These are phyloP conservation scores for Cremastinae sp. DNA, from an alignment of 2,888 invertebrate genomes.

Conservation along the genomic window DNA sequence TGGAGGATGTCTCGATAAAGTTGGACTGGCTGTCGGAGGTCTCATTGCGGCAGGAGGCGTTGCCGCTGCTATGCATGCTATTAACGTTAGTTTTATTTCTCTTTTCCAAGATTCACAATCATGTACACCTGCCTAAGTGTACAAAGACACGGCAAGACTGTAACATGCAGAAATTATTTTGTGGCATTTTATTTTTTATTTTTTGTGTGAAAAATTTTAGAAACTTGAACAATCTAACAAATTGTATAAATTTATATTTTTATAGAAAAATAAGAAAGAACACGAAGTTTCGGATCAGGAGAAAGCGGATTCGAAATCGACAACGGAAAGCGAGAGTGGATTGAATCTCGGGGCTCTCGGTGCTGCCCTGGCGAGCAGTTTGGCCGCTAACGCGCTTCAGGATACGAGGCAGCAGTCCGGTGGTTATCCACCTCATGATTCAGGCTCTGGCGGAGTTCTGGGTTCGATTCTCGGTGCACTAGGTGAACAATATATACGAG, in stretches of 20 bases:
- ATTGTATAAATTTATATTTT: too few relatives aligned
- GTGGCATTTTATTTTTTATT: background rate
- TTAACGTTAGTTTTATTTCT: conserved; percentile 68
- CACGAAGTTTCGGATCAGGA: conserved; percentile 69
- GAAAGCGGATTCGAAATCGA: conserved; percentile 71
- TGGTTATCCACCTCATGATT: conserved; percentile 73
- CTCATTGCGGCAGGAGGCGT: conserved; percentile 77
- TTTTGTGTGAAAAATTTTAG: background rate
- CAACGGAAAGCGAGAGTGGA: conserved; percentile 72
- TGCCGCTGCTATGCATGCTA: conserved; percentile 76
- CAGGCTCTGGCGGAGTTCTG: conserved; percentile 70
- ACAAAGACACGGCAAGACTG: too few relatives aligned
- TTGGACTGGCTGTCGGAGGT: conserved; percentile 76
- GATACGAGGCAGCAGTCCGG: conserved; percentile 63
- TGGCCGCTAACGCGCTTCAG: conserved; percentile 74
- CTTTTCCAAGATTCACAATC: too few relatives aligned
- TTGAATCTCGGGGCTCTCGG: conserved; percentile 74
- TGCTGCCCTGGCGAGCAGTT: conserved; percentile 75
- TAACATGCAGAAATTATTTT: too few relatives aligned
- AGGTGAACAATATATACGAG: too few relatives aligned
- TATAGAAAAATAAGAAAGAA: conserved; percentile 70
- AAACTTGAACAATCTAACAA: background rate
- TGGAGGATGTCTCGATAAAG: conserved; percentile 75
- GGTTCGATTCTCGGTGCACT: conserved; percentile 77
- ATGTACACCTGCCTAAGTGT: too few relatives aligned